Evolutionary conservation across 2,113 vertebrate genomes (phyloP), one percentile per base, ranked within the genome.

Genomic region (Morphnarchus princeps): DNA sequence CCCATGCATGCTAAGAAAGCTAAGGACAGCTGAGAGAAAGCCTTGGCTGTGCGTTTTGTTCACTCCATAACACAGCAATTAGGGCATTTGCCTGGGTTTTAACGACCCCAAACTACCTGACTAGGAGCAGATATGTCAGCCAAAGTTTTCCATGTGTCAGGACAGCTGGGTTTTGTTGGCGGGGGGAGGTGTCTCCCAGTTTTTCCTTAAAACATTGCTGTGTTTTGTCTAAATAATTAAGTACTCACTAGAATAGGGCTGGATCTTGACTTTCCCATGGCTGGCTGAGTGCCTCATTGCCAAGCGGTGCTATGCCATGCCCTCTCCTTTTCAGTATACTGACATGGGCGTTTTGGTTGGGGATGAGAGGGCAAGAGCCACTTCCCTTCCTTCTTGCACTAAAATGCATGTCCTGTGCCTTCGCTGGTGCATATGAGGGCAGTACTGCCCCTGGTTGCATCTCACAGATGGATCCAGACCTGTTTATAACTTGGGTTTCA

Each of bases 171-270:
- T 55, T 81, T 92, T 96, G 8, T 62, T 70, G 32, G 20, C 4
- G 11, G 4, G 19, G 16, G 29, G 25, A 69, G 19, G 3, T 57
- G 6, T 50, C 22, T 85, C 47, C 32, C 24, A 43, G 0, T 25
- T 83, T 94, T 79, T 82, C n/a, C 29, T 61, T 86, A 66, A 92
- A 82, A 34, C 22, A 16, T 66, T 74, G 47, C 40, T 69, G 43
- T 43, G 17, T 72, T 96, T 91, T 72, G 34, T 61, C 71, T 72
- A 65, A 90, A n/a, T 87, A 74, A 62, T 47, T 54, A 83, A 49
- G 19, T 59, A 50, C 19, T 65, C 26, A 5, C 34, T 87, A 45
- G 66, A 76, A 71, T 18, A 76, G 49, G 45, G 7, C n/a, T 74
- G 65, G 36, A 94, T 59, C 69, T 84, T 74, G 81, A 36, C 43